These are phyloP conservation scores for Galerucella nymphaeae DNA, from an alignment of 2,888 invertebrate species.

Conservation along the genomic window DNA sequence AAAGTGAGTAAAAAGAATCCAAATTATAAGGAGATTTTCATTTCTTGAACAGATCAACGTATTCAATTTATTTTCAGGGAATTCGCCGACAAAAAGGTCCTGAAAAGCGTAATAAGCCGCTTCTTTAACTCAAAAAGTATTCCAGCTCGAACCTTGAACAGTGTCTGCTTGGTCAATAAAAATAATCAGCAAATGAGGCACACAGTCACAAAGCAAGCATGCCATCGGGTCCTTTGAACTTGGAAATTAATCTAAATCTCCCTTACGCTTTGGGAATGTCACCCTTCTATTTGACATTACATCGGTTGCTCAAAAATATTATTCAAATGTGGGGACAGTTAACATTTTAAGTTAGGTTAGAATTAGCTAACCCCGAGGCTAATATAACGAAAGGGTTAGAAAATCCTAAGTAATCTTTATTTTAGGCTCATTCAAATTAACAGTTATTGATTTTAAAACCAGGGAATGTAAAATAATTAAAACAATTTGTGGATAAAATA, in stretches of 20 bases:
- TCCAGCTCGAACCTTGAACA: conserved; percentile 39
- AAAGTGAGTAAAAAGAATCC: conserved; percentile 1
- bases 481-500: too few species aligned
- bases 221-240: conserved; percentile 61
- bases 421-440: neutral
- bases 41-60: conserved; percentile 8
- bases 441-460: neutral
- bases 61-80: conserved; percentile 14
- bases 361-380: conserved; percentile 15
- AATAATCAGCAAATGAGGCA: conserved; percentile 62
- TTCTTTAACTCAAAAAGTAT: conserved; percentile 45
- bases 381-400: conserved; percentile 11
- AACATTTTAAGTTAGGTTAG: conserved; percentile 32
- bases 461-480: neutral
- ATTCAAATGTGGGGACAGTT: conserved; percentile 43
- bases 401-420: conserved; percentile 13
- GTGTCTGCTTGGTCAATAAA: conserved; percentile 57
- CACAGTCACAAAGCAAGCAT: conserved; percentile 60
- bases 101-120: conserved; percentile 41
- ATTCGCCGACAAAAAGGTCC: conserved; percentile 37
- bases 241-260: conserved; percentile 58
- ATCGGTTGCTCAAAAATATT: conserved; percentile 42
- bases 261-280: conserved; percentile 52
- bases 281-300: conserved; percentile 50
- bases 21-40: neutral